A percentile compares a stretch with the other conserved stretches of the same genome.
Conservation (phyloP, 2,888 invertebrate genomes). For the Vannuccia rotundouncinata region DNA sequence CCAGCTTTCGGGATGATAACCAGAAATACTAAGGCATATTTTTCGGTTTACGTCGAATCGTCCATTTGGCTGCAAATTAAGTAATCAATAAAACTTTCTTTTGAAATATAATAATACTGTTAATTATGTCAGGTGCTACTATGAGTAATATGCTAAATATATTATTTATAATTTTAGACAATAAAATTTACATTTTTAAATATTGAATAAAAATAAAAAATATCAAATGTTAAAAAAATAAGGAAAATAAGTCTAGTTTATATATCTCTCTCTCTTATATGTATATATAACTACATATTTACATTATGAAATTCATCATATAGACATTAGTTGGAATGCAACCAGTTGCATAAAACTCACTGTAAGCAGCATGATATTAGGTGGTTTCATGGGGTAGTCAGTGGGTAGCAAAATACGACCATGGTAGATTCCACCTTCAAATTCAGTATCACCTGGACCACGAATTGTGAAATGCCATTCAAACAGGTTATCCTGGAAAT, state of each 20-base stretch:
- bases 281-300: no score
- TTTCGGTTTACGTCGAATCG: constrained; percentile 86
- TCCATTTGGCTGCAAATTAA: constrained; percentile 71
- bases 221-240: no score
- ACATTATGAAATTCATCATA: no score
- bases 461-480: constrained; percentile 95
- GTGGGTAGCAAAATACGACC: constrained; percentile 79
- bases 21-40: constrained; percentile 88
- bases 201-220: no score
- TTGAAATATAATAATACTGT: not conserved
- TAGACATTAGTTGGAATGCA: no score
- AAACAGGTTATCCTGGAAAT: constrained; percentile 72
- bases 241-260: no score
- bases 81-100: not conserved
- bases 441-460: constrained; percentile 79
- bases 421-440: constrained; percentile 82
- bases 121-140: not conserved
- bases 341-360: no score
- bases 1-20: constrained; percentile 95
- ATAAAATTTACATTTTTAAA: no score
- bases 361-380: constrained; percentile 82
- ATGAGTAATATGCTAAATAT: not conserved
- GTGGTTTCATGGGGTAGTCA: constrained; percentile 94
- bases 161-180: no score
- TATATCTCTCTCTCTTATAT: no score